phyloP scores from a whole-genome alignment of 2,888 invertebrate genomes.

The Drosophila ustulata region DNA sequence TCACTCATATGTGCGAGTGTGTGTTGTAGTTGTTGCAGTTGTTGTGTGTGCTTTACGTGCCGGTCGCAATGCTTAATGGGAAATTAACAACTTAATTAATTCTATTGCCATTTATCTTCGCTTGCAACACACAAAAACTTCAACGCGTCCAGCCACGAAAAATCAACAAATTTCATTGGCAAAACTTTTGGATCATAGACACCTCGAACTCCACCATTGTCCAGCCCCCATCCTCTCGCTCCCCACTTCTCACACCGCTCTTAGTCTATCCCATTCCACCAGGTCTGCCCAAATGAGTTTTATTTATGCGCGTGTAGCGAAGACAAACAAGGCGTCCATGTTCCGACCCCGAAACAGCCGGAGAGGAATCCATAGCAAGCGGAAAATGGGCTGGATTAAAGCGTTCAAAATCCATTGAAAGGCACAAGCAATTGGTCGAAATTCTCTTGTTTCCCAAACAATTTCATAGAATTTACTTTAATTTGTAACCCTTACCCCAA shows the following conservation, averaged over 20 bases:
- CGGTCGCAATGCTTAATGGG: constrained; percentile 79
- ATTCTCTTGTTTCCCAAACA: background rate
- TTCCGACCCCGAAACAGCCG: background rate
- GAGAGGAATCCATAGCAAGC: background rate
- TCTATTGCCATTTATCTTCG: constrained; percentile 84
- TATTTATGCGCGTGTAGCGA: constrained; percentile 75
- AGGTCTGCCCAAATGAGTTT: constrained; percentile 65
- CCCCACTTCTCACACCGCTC: background rate
- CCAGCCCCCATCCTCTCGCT: background rate
- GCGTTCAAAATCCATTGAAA: constrained; percentile 3
- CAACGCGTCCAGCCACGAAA: constrained; percentile 53
- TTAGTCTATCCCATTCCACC: background rate
- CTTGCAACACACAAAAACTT: constrained; percentile 51
- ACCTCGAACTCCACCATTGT: background rate
- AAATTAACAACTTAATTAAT: constrained; percentile 85
- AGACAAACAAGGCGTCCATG: constrained; percentile 60
- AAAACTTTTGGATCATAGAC: constrained; percentile 61
- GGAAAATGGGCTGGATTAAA: constrained; percentile 34
- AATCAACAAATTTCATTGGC: constrained; percentile 79
- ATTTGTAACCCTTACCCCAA: too few species aligned
- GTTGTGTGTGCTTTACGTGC: constrained; percentile 67
- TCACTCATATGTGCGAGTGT: constrained; percentile 25
- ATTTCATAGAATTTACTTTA: too few species aligned
- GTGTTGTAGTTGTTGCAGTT: background rate
- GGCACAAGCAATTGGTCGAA: constrained; percentile 13